Percentiles rank a stretch among this genome's conserved stretches.
Evolutionary conservation across 2,888 invertebrate species (phyloP).

Genomic region (Mycalesis mineus): DNA sequence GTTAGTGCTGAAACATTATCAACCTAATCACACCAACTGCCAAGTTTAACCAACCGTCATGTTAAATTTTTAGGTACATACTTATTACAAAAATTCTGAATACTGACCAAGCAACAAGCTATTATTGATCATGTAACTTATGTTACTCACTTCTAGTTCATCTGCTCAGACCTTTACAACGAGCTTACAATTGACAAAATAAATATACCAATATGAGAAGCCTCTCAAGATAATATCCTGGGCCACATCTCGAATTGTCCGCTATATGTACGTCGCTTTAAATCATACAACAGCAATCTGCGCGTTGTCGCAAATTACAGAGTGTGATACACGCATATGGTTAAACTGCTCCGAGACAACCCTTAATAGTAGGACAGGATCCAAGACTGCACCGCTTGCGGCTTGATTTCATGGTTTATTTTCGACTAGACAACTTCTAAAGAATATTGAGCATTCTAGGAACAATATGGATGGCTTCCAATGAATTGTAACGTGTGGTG

Average conservation of each 20-base stretch:
- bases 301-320: slow-evolving; percentile 66
- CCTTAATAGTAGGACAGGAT: slow-evolving; percentile 65
- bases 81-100: no score
- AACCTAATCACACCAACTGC: no score
- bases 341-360: slow-evolving; percentile 60
- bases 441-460: neutral
- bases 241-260: neutral
- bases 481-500: neutral
- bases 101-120: no score
- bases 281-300: slow-evolving; percentile 55
- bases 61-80: no score
- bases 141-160: no score
- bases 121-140: no score
- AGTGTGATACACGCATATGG: slow-evolving; percentile 53
- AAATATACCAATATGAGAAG: neutral
- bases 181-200: neutral
- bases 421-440: slow-evolving; percentile 11
- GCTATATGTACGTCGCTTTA: slow-evolving; percentile 20
- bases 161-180: no score
- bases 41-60: no score
- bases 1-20: no score
- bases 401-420: slow-evolving; percentile 29
- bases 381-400: slow-evolving; percentile 48
- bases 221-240: neutral
- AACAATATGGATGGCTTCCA: neutral